A percentile compares a stretch with the other conserved stretches of the same genome.
Conservation (phyloP, 2,888 invertebrate genomes). For the Drosophila leonis region DNA sequence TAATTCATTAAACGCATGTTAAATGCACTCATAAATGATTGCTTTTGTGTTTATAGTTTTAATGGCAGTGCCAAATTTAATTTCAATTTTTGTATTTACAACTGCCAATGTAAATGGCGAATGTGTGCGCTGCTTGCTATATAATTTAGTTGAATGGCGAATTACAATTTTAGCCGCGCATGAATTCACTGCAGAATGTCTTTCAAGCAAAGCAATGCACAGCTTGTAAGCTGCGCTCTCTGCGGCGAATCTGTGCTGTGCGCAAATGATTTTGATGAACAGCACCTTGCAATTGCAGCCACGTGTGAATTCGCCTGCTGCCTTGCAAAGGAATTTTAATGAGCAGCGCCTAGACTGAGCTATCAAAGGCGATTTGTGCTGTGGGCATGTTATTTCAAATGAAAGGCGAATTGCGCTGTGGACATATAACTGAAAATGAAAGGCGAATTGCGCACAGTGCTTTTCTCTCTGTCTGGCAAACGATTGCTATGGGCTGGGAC, state of each 20-base stretch:
- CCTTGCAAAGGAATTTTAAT: background rate
- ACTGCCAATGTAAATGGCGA: background rate
- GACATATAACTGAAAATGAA: background rate
- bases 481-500: background rate
- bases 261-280: background rate
- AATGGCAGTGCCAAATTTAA: background rate
- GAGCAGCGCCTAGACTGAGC: background rate
- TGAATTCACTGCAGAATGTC: background rate
- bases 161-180: background rate
- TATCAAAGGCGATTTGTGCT: background rate
- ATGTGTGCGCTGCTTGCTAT: background rate
- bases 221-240: background rate
- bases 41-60: background rate
- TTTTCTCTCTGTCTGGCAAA: background rate
- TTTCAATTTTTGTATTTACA: background rate
- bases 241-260: background rate
- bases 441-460: background rate
- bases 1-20: background rate
- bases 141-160: background rate
- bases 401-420: background rate
- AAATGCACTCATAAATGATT: background rate
- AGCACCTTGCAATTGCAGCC: constrained; percentile 11
- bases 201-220: background rate
- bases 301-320: background rate
- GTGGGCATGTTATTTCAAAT: background rate